phyloP scores from a whole-genome alignment of 2,797 vertebrate species.

The Kryptopterus vitreolus region DNA sequence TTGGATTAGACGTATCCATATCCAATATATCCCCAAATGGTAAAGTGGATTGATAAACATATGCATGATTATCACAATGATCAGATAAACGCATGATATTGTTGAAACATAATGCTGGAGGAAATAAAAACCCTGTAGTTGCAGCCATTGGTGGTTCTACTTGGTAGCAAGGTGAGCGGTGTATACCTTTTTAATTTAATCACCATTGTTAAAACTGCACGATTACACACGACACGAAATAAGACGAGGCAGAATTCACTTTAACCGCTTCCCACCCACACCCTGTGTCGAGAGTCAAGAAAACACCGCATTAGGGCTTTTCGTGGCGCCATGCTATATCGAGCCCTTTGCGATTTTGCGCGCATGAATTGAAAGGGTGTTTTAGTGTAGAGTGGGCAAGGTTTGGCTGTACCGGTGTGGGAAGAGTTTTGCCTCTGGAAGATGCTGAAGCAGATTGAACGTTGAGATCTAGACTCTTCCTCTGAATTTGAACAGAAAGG shows the following conservation, averaged over 20 bases:
- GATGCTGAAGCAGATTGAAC: slow-evolving; percentile 84
- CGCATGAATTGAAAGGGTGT: slow-evolving; percentile 21
- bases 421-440: slow-evolving; percentile 95
- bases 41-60: neutral
- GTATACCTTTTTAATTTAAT: neutral
- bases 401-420: slow-evolving; percentile 85
- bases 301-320: slow-evolving; percentile 4
- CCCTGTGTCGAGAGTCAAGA: neutral
- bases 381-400: slow-evolving; percentile 72
- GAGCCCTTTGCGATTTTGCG: slow-evolving; percentile 25
- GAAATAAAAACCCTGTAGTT: neutral
- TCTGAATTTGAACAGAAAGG: slow-evolving; percentile 77
- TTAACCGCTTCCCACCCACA: slow-evolving; percentile 44
- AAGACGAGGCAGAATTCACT: slow-evolving; percentile 30
- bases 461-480: slow-evolving; percentile 93
- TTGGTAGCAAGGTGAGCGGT: neutral
- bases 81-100: neutral
- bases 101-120: too few species aligned
- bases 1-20: neutral
- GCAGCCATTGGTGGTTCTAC: neutral
- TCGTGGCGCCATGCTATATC: neutral
- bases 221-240: neutral
- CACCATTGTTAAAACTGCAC: neutral
- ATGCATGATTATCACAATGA: neutral
- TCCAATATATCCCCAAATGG: neutral